Conservation (phyloP, 2,113 vertebrate species). For the Chloropsis cyanopogon region DNA sequence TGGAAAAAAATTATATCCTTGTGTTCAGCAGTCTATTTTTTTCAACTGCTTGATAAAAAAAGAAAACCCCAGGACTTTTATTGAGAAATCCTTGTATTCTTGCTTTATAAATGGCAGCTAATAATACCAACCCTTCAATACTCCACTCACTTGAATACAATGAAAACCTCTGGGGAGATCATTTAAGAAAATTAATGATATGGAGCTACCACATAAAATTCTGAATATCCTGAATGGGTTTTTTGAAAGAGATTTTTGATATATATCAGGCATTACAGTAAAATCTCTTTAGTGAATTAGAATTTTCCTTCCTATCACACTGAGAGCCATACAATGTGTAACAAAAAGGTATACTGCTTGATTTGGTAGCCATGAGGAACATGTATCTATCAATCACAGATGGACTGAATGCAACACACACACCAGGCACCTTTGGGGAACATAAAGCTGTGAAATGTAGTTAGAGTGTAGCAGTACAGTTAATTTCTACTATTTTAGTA, state of each 20-base stretch:
- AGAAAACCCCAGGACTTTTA: not conserved
- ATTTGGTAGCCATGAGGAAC: conserved; percentile 30
- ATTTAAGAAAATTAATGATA: conserved; percentile 12
- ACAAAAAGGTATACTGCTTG: conserved; percentile 16
- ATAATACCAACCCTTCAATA: not conserved
- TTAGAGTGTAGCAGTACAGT: not conserved
- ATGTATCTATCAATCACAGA: conserved; percentile 47
- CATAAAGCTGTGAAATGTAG: conserved; percentile 15
- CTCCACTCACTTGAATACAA: not conserved
- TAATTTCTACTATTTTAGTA: conserved; percentile 47
- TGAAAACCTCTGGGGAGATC: not conserved
- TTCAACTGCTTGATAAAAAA: not conserved
- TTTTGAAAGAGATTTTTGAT: conserved; percentile 10
- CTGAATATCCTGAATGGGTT: not conserved
- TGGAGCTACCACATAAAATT: not conserved
- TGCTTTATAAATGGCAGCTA: not conserved
- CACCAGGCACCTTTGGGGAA: conserved; percentile 31
- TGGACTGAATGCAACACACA: not conserved
- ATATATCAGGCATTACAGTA: not conserved
- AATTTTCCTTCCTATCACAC: conserved; percentile 30
- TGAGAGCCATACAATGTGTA: not conserved
- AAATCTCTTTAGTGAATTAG: conserved; percentile 2
- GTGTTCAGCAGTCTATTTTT: not conserved
- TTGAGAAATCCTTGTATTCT: not conserved
- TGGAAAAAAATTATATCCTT: not conserved